Evolutionary conservation across 2,113 vertebrate species (phyloP), one percentile per base, ranked within the genome.

Genomic region (Propithecus coquereli): DNA sequence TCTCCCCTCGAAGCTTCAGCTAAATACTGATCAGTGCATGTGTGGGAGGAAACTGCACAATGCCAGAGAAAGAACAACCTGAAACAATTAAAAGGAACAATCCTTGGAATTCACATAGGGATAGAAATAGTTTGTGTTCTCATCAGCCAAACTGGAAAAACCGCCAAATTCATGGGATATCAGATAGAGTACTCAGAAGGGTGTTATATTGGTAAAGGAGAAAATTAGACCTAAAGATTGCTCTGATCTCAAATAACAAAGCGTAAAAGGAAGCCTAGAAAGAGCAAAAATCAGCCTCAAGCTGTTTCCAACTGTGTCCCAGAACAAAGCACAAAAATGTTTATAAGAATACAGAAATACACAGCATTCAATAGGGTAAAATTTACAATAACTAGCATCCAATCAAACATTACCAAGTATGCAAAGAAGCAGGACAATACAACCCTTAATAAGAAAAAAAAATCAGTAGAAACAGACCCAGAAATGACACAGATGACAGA

Each of bases 61-160:
- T 14, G 30, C 88, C 83, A 89, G 87, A 57, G 97, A 93, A 95
- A 95, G 90, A 96, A 95, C 96, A 87, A 94, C 91, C 71, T 93
- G 74, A 91, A 95, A 90, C 73, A 63, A 71, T 76, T 70, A 70
- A 68, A 93, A 95, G 93, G 89, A 89, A 83, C 93, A 93, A 92
- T 95, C 95, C 90, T 91, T 93, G 93, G 93, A 95, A 95, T 88
- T 91, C 83, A 96, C 90, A 77, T 45, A 85, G 79, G n/a, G 59
- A 95, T 93, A 77, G 83, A 85, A 95, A 94, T 93, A 97, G 91
- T 84, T 79, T 87, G 86, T 91, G 83, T 90, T 90, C 63, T 66
- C 90, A 74, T 84, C 70, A 91, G 87, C 91, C 91, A 89, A 91
- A 94, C 37, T 70, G 70, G 92, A 80, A 94, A 94, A 94, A 30